These are phyloP conservation scores for Dreissena polymorpha DNA, from an alignment of 1,140 invertebrate genomes.

Conservation along the genomic window DNA sequence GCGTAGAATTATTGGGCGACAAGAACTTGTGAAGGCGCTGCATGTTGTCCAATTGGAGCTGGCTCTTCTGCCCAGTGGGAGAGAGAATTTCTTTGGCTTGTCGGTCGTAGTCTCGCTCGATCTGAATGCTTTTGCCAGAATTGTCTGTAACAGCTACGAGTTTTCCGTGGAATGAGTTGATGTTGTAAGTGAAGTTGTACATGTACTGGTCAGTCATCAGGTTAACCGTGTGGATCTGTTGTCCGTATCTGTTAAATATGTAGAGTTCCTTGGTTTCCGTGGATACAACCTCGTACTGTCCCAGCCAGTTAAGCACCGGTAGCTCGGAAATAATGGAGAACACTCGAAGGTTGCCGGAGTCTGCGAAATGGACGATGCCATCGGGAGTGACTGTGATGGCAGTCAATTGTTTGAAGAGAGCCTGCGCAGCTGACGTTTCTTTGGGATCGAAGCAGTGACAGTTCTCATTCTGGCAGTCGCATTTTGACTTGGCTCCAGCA, in stretches of 20 bases:
- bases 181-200: constrained; percentile 96
- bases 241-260: constrained; percentile 97
- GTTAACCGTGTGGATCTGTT: constrained; percentile 95
- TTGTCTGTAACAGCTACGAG: constrained; percentile 94
- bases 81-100: constrained; percentile 95
- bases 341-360: constrained; percentile 90
- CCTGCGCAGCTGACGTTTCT: constrained; percentile 93
- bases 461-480: constrained; percentile 92
- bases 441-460: constrained; percentile 91
- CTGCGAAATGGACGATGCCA: constrained; percentile 94
- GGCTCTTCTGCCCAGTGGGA: constrained; percentile 95
- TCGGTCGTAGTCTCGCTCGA: constrained; percentile 86
- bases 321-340: constrained; percentile 94
- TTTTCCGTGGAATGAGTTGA: constrained; percentile 97
- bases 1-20: constrained; percentile 94
- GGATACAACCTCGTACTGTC: constrained; percentile 95
- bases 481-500: constrained; percentile 96
- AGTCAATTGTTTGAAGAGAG: constrained; percentile 95
- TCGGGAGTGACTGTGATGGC: constrained; percentile 94
- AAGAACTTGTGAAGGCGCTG: constrained; percentile 93
- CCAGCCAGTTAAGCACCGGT: constrained; percentile 91
- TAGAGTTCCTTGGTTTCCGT: constrained; percentile 95
- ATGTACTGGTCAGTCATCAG: constrained; percentile 95
- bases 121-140: constrained; percentile 91
- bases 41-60: constrained; percentile 90